Evolutionary conservation across 2,797 vertebrate species (phyloP), one percentile per base, ranked within the genome.

Genomic region (Prunella strophiata): DNA sequence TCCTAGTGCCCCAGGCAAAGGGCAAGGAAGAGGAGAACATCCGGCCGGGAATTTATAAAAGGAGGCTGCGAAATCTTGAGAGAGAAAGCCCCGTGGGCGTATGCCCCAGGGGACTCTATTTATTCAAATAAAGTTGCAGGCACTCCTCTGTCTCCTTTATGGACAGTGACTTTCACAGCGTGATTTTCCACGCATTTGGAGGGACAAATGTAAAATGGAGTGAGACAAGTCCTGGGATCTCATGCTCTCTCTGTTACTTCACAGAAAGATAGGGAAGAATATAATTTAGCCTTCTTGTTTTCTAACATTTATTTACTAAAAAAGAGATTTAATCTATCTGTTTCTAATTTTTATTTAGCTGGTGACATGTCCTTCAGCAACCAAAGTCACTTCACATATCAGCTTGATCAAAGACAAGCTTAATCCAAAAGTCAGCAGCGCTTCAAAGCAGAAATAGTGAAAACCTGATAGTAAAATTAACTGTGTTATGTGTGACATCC

Each of bases 41-140:
- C 5, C 0, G 0, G 43, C 25, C 0, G 0, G 11, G 43, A 50
- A 42, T 73, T 48, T 25, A 19, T 25, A 48, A 42, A 65, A 50
- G 16, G 13, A 42, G 11, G 34, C 2, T 30, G 6, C 0, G 1
- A 50, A 50, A 48, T 11, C 30, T 17, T 26, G 9, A 65, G 42
- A 27, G n/a, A 48, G 16, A 34, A 65, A 65, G 6, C 13, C 11
- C 16, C 0, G 0, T 0, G 0, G 8, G 20, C 0, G 0, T 34
- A 4, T 57, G 20, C 6, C 16, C 21, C 16, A 11, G 30, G 5
- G 16, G 16, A 21, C 9, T 48, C 30, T 9, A 5, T 63, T n/a
- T 40, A 25, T 42, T 50, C 14, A 23, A 30, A 34, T 50, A 22
- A 50, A 74, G 21, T 36, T 50, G 7, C 17, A 50, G 36, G 21